Percentiles rank a stretch among this genome's conserved stretches.
Evolutionary conservation across 1,140 invertebrate species (phyloP).

Genomic region (Nixonia krombeini): DNA sequence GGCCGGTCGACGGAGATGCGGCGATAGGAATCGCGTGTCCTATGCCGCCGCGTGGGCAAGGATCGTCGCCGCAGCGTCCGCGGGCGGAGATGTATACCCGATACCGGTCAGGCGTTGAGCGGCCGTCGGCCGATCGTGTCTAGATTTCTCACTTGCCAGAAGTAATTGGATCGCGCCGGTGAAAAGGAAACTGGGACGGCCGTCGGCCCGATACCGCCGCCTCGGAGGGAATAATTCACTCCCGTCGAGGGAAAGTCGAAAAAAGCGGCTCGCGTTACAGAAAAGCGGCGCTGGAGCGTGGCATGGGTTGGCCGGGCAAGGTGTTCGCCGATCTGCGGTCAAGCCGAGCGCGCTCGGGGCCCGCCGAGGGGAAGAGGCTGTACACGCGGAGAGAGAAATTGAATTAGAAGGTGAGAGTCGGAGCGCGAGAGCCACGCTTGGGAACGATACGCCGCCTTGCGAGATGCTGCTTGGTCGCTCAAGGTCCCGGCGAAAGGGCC

Average conservation of each 20-base stretch:
- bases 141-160: conserved; percentile 37
- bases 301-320: conserved; percentile 11
- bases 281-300: conserved; percentile 2
- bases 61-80: conserved; percentile 7
- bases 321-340: conserved; percentile 6
- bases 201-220: conserved; percentile 7
- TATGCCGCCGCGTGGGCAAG: background rate
- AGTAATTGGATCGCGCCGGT: conserved; percentile 34
- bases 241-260: conserved; percentile 36
- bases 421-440: background rate
- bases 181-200: conserved; percentile 28
- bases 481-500: conserved; percentile 29
- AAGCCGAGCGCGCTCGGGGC: background rate
- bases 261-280: conserved; percentile 5
- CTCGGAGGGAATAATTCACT: conserved; percentile 15
- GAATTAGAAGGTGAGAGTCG: conserved; percentile 19
- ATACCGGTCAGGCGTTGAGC: conserved; percentile 20
- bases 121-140: conserved; percentile 30
- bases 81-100: conserved; percentile 24
- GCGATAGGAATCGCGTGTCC: background rate
- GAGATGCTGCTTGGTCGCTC: conserved; percentile 19
- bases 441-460: conserved; percentile 1
- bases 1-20: background rate
- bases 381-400: background rate
- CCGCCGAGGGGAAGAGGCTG: conserved; percentile 1